Evolutionary conservation across 2,888 invertebrate species (phyloP), one percentile per base, ranked within the genome.

Genomic region (Anthophora plumipes): DNA sequence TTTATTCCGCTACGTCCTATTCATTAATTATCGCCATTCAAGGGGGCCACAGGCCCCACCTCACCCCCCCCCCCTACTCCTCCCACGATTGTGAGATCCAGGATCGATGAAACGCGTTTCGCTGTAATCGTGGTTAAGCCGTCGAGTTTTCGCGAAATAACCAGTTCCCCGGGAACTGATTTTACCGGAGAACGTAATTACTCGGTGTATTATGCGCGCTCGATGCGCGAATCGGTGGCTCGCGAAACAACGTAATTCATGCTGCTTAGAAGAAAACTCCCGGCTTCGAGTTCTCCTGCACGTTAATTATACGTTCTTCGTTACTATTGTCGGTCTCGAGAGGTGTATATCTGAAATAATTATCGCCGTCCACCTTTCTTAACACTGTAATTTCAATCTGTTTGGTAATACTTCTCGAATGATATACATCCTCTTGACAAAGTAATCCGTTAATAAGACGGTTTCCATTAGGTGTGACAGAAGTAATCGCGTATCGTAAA

Each of bases 21-120:
- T 84, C 77, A 79, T 82, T 74, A 66, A 76, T 78, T 70, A 74
- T 79, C 75, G 85, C 43, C 66, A 75, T 84, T 81, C 39, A 72
- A 68, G 39, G 54, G 9, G 70, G 37, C 31, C 63, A n/a, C n/a
- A 37, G 39, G 63, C 46, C 46, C n/a, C n/a, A n/a, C n/a, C n/a
- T n/a, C n/a, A n/a, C n/a, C n/a, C n/a, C n/a, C n/a, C n/a, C n/a
- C n/a, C n/a, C n/a, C n/a, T n/a, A n/a, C n/a, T n/a, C n/a, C 20
- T 63, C 9, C 74, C 25, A n/a, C 31, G 64, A 77, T 82, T 64
- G 77, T 77, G 60, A 54, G 64, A 60, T 66, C 73, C 59, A 39
- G 63, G 66, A 78, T 81, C 71, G 86, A 86, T 66, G 76, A 61
- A 61, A 54, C 67, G 63, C 64, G 82, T 70, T 68, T 76, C 82